Evolutionary conservation across 2,797 vertebrate genomes (phyloP).

Genomic region (Sebastes paucispinis): DNA sequence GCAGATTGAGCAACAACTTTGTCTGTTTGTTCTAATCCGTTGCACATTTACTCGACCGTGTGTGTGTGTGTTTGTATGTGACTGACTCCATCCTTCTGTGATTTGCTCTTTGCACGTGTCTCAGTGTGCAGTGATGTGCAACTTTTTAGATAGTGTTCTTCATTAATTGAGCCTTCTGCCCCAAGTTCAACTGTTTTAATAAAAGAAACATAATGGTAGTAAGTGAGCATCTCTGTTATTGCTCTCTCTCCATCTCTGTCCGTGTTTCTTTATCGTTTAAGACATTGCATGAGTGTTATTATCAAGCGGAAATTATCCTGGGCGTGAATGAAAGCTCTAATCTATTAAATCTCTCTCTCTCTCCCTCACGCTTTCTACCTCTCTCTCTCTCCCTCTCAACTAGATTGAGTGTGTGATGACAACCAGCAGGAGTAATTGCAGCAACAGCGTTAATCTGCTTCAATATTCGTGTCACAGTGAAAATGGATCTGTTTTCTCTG

Average conservation of each 20-base stretch:
- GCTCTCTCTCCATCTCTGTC: constrained; percentile 46
- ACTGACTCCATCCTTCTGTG: not conserved
- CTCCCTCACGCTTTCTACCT: not conserved
- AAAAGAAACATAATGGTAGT: constrained; percentile 53
- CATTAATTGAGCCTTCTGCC: constrained; percentile 34
- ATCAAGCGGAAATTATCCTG: constrained; percentile 61
- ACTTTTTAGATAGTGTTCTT: constrained; percentile 25
- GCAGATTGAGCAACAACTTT: constrained; percentile 41
- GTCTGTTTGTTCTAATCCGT: constrained; percentile 26
- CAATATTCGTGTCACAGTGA: constrained; percentile 54
- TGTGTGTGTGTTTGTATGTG: not conserved
- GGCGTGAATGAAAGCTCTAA: constrained; percentile 52
- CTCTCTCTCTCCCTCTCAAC: constrained; percentile 3
- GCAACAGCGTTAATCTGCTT: constrained; percentile 71
- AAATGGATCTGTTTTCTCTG: constrained; percentile 45
- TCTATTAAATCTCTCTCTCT: constrained; percentile 53
- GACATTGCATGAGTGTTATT: constrained; percentile 64
- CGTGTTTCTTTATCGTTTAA: constrained; percentile 54
- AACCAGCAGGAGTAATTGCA: constrained; percentile 69
- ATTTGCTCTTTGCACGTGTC: constrained; percentile 13
- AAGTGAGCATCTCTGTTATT: constrained; percentile 46
- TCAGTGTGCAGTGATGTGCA: constrained; percentile 18
- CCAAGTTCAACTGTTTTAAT: constrained; percentile 68
- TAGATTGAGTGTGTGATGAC: constrained; percentile 58
- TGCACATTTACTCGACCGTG: constrained; percentile 19